These are phyloP conservation scores for Calameuta idolon DNA, from an alignment of 2,888 invertebrate species.

Conservation along the genomic window DNA sequence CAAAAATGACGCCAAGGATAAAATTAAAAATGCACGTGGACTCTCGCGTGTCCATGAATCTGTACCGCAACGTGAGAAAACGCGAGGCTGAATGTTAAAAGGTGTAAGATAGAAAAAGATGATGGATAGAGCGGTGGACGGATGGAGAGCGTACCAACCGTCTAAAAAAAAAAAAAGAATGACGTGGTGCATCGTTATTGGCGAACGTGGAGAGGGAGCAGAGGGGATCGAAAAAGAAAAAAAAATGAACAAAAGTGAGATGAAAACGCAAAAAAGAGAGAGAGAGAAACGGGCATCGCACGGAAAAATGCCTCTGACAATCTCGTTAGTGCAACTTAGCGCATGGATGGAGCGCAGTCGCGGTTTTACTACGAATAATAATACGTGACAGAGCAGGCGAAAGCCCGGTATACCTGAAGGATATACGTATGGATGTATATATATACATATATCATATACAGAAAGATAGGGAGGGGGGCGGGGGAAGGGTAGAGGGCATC, in stretches of 20 bases:
- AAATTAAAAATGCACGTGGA: too few relatives aligned
- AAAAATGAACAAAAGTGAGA: not conserved
- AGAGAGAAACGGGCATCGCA: not conserved
- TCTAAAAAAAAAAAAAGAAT: too few relatives aligned
- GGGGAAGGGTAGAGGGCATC: constrained; percentile 34
- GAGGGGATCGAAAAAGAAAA: not conserved
- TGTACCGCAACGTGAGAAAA: too few relatives aligned
- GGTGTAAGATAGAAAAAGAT: too few relatives aligned
- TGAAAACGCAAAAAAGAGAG: not conserved
- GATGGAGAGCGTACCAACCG: too few relatives aligned
- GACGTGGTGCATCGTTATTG: too few relatives aligned
- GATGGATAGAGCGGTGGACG: too few relatives aligned
- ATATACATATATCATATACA: not conserved
- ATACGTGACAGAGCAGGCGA: not conserved
- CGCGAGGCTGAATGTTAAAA: too few relatives aligned
- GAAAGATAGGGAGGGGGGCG: constrained; percentile 40
- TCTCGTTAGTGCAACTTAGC: constrained; percentile 23
- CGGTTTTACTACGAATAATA: constrained; percentile 3
- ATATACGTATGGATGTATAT: not conserved
- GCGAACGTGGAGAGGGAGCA: not conserved
- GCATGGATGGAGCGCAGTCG: constrained; percentile 15
- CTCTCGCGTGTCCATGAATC: too few relatives aligned
- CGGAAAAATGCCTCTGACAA: constrained; percentile 12
- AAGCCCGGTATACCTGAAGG: not conserved
- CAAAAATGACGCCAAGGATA: too few relatives aligned